phyloP scores from a whole-genome alignment of 1,140 invertebrate genomes.

The Drosophila nikananu region DNA sequence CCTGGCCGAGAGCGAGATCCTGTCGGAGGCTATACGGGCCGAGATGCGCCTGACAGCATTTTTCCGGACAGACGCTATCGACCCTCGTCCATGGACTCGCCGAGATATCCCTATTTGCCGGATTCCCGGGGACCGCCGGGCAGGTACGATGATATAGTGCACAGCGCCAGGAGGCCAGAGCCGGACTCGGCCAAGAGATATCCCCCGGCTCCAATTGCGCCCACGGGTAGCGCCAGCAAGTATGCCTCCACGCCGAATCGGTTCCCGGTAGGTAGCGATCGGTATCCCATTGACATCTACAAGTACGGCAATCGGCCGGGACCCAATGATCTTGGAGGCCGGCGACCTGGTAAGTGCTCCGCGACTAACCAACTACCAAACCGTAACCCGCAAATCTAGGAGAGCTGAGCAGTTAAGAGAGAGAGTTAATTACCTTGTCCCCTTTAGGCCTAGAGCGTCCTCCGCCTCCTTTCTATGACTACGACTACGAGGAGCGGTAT shows the following conservation, averaged over 20 bases:
- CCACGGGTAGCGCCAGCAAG: constrained; percentile 75
- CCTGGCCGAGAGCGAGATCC: constrained; percentile 71
- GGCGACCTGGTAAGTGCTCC: constrained; percentile 75
- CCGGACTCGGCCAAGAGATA: constrained; percentile 80
- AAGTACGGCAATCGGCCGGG: constrained; percentile 84
- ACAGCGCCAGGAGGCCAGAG: constrained; percentile 72
- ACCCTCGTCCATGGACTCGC: constrained; percentile 67
- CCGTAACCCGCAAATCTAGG: constrained; percentile 4
- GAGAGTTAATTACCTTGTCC: neutral
- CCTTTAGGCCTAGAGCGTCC: constrained; percentile 75
- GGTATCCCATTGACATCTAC: constrained; percentile 84
- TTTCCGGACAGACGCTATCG: constrained; percentile 81
- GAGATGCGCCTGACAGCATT: constrained; percentile 80
- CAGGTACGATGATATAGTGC: constrained; percentile 78
- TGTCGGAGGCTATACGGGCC: constrained; percentile 72
- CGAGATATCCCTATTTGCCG: constrained; percentile 68
- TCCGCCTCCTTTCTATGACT: constrained; percentile 77
- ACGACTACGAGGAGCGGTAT: constrained; percentile 82
- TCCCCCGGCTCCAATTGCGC: constrained; percentile 76
- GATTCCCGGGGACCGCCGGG: constrained; percentile 63
- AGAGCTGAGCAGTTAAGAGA: constrained; percentile 4
- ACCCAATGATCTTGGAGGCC: constrained; percentile 48
- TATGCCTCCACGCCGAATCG: constrained; percentile 81
- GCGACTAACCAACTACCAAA: constrained; percentile 52
- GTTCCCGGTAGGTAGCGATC: constrained; percentile 84